Evolutionary conservation across 2,113 vertebrate species (phyloP).

Genomic region (Cyanoramphus novaezelandiae): DNA sequence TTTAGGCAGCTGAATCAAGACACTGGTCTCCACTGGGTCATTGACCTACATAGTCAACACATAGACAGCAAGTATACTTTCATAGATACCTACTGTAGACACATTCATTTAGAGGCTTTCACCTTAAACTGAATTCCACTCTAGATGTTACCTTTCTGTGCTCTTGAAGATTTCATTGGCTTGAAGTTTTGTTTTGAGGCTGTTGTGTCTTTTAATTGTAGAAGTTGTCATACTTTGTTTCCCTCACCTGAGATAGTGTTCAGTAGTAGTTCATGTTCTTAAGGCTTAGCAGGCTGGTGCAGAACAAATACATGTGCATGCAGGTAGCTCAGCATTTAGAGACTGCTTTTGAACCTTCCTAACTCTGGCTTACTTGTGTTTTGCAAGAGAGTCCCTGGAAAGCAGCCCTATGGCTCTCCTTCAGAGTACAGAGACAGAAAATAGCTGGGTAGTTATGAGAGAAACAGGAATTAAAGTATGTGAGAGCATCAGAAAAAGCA

Average conservation of each 20-base stretch:
- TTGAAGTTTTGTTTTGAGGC: not conserved
- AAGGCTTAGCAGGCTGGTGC: not conserved
- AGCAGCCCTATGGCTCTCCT: not conserved
- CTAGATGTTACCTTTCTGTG: not conserved
- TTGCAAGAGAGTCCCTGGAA: not conserved
- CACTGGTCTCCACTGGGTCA: not conserved
- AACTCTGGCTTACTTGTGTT: not conserved
- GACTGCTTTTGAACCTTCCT: not conserved
- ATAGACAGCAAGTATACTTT: not conserved
- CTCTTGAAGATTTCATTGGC: not conserved
- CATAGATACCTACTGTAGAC: not conserved
- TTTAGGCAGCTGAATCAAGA: not conserved
- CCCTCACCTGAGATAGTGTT: not conserved
- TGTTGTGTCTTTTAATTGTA: not conserved
- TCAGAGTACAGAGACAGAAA: not conserved
- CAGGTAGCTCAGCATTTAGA: not conserved
- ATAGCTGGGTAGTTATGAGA: not conserved
- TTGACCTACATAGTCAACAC: not conserved
- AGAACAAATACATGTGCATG: not conserved
- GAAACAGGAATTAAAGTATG: not conserved
- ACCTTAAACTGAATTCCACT: not conserved
- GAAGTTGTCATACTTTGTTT: not conserved
- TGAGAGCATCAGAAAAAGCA: not conserved
- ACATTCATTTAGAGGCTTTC: not conserved
- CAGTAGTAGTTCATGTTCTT: not conserved